phyloP scores from a whole-genome alignment of 2,797 vertebrate species.

The Nothura maculosa region DNA sequence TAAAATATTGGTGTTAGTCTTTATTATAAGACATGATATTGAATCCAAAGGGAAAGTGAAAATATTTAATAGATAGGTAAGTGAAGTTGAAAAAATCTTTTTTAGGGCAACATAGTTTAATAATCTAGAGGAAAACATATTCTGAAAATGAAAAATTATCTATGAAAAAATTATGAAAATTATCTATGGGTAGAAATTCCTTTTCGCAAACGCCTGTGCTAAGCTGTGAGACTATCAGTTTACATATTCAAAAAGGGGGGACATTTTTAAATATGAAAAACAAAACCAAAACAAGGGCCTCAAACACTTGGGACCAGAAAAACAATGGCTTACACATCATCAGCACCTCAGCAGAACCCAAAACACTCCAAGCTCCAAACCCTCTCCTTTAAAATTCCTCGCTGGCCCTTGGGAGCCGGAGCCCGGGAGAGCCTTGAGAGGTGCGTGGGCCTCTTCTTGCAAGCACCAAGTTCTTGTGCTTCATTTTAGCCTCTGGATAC shows the following conservation, averaged over 20 bases:
- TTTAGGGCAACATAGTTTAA: not conserved
- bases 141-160: not conserved
- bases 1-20: too few relatives aligned
- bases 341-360: not conserved
- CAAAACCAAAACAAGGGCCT: not conserved
- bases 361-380: not conserved
- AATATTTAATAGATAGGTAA: not conserved
- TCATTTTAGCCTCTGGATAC: rapidly evolving
- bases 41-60: not conserved
- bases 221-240: not conserved
- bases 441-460: not conserved
- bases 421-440: not conserved
- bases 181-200: not conserved
- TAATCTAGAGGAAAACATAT: not conserved
- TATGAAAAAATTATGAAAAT: not conserved
- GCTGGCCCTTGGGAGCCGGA: not conserved
- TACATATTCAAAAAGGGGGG: not conserved
- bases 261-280: not conserved
- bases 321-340: not conserved
- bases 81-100: not conserved
- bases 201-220: not conserved
- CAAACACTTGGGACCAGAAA: not conserved
- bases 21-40: too few relatives aligned
- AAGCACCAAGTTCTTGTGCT: not conserved
- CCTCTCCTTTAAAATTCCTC: not conserved